Base-by-base conservation (phyloP, 2,888 invertebrate genomes). In the Pimpla rufipes region DNA sequence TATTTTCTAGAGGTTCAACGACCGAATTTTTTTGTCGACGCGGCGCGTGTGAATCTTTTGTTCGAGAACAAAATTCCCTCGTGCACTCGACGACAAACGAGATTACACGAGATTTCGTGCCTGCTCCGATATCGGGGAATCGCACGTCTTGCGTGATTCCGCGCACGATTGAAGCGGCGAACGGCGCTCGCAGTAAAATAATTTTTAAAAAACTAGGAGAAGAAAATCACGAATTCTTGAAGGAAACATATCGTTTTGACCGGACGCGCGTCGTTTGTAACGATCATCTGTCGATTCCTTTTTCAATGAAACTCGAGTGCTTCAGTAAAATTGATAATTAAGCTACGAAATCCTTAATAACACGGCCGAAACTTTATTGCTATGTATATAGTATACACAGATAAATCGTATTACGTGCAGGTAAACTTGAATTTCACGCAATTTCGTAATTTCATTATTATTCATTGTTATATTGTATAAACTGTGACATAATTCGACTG, bases 381-480 rank as follows among this genome's bases (percentile, higher is more conserved):
- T 50, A 71, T 78, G 64, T 59, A 68, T 50, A 67, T 68, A 68
- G 37, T 42, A 79, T 57, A 42, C 55, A 79, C 23, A 67, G 35
- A 66, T 64, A 29, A 66, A 73, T 79, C 50, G 52, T 16, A 37
- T 68, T 62, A 70, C 57, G 55, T 81, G 77, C 81, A 64, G 57
- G 45, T 50, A 78, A 78, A 70, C 70, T 80, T 81, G 74, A 83
- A 81, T 84, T 74, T 74, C 81, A 45, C 74, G 77, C 55, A 78
- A 74, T 42, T 84, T 74, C 73, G 73, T 78, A 81, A 77, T 78
- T 62, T 84, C 74, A 84, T 84, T 79, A 82, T 75, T 80, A 79
- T n/a, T n/a, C n/a, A 81, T 84, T 82, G 84, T 80, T 78, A 73
- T 84, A 79, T 73, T 86, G 85, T 85, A 85, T 81, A 85, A 81